Evolutionary conservation across 2,797 vertebrate genomes (phyloP), one percentile per base, ranked within the genome.

Genomic region (Ibycter americanus): DNA sequence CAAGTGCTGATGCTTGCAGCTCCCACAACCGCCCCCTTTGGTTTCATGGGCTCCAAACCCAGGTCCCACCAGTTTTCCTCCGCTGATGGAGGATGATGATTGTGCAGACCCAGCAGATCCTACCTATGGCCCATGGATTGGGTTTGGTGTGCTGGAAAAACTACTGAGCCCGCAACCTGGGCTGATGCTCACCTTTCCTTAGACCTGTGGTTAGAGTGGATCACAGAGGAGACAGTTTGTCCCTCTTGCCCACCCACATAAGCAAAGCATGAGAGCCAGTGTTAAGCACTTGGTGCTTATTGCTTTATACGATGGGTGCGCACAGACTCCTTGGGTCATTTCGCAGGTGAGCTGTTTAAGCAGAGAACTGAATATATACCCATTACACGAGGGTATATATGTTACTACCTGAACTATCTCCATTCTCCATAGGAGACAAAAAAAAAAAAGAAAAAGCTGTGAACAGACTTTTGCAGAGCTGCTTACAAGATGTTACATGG

Each of bases 1-100:
- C 89, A 93, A 55, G 36, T 82, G 78, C 58, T 74, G 89, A 73
- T 52, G 40, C 49, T 54, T 73, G 55, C 83, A 83, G 72, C 54
- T 83, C 88, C 62, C 61, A 42, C 55, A 67, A 3, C 36, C 59
- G 83, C 59, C 15, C 31, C 0, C 31, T 67, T 40, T 38, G 32
- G 42, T 87, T 90, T 68, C 36, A 32, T 55, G 42, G 52, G 52
- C 68, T 68, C 63, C 85, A 70, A 88, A 71, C 72, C 79, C 76
- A 61, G 51, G 29, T 70, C 47, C 38, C 59, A 21, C 38, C 76
- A 86, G 47, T 61, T 83, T 68, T 74, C 65, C 46, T 62, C 52
- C 65, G 55, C 17, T 36, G n/a, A 20, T 46, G 49, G 54, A 15
- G 38, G 49, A 26, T 31, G 65, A 59, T 34, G 74, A 31, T 16